Evolutionary conservation across 2,113 vertebrate species (phyloP), one percentile per base, ranked within the genome.

Genomic region (Pachypanchax playfairii): DNA sequence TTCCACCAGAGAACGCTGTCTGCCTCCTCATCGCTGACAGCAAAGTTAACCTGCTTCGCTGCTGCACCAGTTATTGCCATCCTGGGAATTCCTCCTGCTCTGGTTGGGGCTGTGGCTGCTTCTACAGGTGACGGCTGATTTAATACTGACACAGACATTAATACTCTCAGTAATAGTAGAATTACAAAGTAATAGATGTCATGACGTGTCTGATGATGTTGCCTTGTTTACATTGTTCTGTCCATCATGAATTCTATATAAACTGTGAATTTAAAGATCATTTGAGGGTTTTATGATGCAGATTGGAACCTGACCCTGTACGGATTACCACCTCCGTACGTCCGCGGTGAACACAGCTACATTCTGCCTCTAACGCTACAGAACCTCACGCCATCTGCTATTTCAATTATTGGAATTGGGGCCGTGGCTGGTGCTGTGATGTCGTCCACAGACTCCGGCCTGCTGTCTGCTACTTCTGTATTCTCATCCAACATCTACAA

Each of bases 1-100:
- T 92, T 92, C 74, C 93, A 93, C 84, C 92, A 94, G 84, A 91
- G 93, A 71, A 54, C 87, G 38, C 90, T 94, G 48, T 92, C 93
- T 0, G 1, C 83, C 26, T 80, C 82, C 46, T 91, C 85, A 0
- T 38, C 88, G 8, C 36, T 14, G 13, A 84, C 88, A 20, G 83
- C 87, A 3, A 88, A 85, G 75, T 20, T 92, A 9, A 85, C 88
- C n/a, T 93, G 91, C 61, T 88, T 74, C 31, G 49, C 88, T 26
- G 89, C 92, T 5, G 91, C 85, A 3, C 0, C 89, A 6, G 28
- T 83, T 5, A 86, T 84, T 6, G 66, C 87, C 42, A 13, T 73
- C 12, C 73, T 92, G 79, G 91, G 90, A 48, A 85, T 92, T 49
- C 92, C 90, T 3, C 73, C 86, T 0, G 77, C 82, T 26, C 63